Percentiles rank a stretch among this genome's conserved stretches.
phyloP scores from a whole-genome alignment of 2,797 vertebrate genomes.

The Platyrinchus mystaceus region DNA sequence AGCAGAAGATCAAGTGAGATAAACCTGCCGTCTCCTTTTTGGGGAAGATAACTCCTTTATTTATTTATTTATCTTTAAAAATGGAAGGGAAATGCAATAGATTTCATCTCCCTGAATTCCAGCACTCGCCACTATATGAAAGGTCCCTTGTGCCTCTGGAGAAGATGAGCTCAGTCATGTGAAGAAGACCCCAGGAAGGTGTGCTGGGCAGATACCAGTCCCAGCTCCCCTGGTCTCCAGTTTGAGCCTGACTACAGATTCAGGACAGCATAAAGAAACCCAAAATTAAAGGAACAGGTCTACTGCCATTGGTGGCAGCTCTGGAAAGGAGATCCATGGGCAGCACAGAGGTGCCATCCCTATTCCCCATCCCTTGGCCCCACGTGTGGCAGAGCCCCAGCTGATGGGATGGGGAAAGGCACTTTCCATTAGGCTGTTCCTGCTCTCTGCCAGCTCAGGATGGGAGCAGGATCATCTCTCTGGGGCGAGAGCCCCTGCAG shows the following conservation, averaged over 20 bases:
- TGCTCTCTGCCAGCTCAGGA: neutral
- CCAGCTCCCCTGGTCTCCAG: neutral
- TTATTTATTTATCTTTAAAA: neutral
- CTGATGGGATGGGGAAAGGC: neutral
- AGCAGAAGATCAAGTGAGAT: constrained; percentile 6
- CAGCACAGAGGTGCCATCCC: neutral
- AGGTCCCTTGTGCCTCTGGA: neutral
- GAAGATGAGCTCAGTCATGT: neutral
- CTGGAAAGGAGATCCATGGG: neutral
- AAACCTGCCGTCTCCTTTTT: neutral
- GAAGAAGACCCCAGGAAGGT: neutral
- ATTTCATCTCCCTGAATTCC: neutral
- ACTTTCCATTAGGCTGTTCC: neutral
- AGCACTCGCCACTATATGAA: accelerated
- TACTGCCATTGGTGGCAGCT: neutral
- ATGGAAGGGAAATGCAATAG: neutral
- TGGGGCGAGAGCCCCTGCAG: neutral
- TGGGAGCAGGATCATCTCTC: neutral
- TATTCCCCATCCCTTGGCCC: too few species aligned
- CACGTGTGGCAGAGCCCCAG: neutral
- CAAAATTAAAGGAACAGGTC: neutral
- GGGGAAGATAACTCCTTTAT: neutral
- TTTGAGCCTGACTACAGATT: neutral
- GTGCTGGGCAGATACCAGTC: neutral
- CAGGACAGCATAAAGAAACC: neutral